Evolutionary conservation across 2,797 vertebrate species (phyloP).

Genomic region (Rallus crepitans): DNA sequence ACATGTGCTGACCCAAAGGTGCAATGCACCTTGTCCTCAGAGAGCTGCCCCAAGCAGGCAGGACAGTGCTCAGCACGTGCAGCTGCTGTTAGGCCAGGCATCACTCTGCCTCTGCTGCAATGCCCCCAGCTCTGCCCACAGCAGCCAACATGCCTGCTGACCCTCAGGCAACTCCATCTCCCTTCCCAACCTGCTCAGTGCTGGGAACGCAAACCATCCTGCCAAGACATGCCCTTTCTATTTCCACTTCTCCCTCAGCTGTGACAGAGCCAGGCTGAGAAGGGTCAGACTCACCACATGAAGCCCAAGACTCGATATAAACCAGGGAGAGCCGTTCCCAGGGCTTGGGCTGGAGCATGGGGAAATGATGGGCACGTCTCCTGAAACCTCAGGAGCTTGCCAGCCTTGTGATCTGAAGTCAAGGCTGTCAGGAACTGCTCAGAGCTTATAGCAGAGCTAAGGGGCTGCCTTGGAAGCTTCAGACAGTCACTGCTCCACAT

Average conservation of each 20-base stretch:
- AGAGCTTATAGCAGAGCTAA: background rate
- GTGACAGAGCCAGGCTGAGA: background rate
- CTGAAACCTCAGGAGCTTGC: slow-evolving; percentile 14
- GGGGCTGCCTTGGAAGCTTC: background rate
- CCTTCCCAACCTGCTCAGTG: background rate
- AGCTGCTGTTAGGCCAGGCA: background rate
- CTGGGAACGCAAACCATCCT: background rate
- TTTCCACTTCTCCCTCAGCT: background rate
- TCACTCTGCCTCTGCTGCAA: background rate
- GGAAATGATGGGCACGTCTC: background rate
- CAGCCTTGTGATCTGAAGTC: slow-evolving; percentile 14
- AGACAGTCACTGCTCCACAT: background rate
- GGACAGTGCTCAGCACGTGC: background rate
- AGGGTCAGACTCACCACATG: background rate
- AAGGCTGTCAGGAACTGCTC: slow-evolving; percentile 2
- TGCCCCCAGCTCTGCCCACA: background rate
- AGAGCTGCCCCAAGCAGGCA: background rate
- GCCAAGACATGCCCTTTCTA: background rate
- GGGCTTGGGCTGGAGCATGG: background rate
- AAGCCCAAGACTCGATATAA: background rate
- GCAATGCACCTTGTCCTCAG: background rate
- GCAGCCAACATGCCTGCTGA: background rate
- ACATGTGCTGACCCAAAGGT: background rate
- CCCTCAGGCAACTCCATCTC: background rate
- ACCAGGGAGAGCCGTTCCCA: background rate